A percentile compares a stretch with the other conserved stretches of the same genome.
phyloP scores from a whole-genome alignment of 2,113 vertebrate genomes.

The Sula dactylatra region DNA sequence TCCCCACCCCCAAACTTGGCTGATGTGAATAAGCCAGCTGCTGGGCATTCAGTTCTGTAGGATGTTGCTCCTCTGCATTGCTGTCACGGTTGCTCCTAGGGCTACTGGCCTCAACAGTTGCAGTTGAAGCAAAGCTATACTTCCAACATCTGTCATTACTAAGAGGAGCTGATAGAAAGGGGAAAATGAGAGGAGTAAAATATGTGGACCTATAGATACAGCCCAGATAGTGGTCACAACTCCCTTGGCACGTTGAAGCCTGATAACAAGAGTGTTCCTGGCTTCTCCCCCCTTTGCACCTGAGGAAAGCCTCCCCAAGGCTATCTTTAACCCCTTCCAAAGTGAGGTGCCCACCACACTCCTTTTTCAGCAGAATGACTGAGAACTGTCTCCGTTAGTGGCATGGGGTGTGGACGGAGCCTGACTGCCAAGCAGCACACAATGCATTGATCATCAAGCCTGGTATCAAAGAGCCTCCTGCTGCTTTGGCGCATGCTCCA shows the following conservation, averaged over 20 bases:
- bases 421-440: neutral
- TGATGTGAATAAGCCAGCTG: neutral
- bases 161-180: neutral
- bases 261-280: neutral
- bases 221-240: accelerated
- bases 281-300: neutral
- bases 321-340: neutral
- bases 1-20: neutral
- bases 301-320: neutral
- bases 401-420: neutral
- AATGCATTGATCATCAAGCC: neutral
- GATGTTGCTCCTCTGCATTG: neutral
- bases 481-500: neutral
- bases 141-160: neutral
- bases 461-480: neutral
- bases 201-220: accelerated
- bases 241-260: neutral
- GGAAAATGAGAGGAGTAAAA: neutral
- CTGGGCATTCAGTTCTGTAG: neutral
- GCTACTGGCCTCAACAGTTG: neutral
- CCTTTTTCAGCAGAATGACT: neutral
- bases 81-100: accelerated
- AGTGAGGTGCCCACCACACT: neutral
- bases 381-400: accelerated
- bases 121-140: neutral